A percentile compares a stretch with the other conserved stretches of the same genome.
These are phyloP conservation scores for Bombus confusus DNA, from an alignment of 1,140 invertebrate species.

Conservation along the genomic window DNA sequence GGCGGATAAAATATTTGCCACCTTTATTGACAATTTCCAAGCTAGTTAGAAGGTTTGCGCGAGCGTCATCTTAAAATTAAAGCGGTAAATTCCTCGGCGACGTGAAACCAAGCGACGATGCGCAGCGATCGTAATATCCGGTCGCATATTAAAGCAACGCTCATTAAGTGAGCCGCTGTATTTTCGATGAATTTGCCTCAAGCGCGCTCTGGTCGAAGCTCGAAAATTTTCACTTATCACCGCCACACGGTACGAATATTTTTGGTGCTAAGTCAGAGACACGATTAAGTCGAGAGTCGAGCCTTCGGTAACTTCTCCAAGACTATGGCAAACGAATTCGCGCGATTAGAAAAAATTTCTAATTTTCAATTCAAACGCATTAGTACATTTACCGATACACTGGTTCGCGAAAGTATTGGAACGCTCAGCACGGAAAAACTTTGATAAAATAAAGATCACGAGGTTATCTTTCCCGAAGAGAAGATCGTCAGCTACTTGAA, in stretches of 20 bases:
- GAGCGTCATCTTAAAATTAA: conserved; percentile 14
- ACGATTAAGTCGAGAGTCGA: not conserved
- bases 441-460: not conserved
- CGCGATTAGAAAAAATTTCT: not conserved
- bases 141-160: conserved; percentile 43
- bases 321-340: not conserved
- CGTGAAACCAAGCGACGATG: not conserved
- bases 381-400: not conserved
- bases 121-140: conserved; percentile 34
- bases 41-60: not conserved
- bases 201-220: conserved; percentile 3
- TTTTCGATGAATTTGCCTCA: conserved; percentile 44
- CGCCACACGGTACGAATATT: not conserved
- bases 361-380: not conserved
- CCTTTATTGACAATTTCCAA: conserved; percentile 45
- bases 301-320: not conserved
- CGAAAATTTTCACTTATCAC: conserved; percentile 9
- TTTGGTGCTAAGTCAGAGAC: not conserved
- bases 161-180: conserved; percentile 28
- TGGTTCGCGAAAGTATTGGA: no score
- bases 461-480: not conserved
- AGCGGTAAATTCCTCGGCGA: conserved; percentile 12
- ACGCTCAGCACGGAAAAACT: no score
- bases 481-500: not conserved
- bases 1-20: conserved; percentile 38